phyloP scores from a whole-genome alignment of 2,113 vertebrate species.

The Nanorana parkeri region DNA sequence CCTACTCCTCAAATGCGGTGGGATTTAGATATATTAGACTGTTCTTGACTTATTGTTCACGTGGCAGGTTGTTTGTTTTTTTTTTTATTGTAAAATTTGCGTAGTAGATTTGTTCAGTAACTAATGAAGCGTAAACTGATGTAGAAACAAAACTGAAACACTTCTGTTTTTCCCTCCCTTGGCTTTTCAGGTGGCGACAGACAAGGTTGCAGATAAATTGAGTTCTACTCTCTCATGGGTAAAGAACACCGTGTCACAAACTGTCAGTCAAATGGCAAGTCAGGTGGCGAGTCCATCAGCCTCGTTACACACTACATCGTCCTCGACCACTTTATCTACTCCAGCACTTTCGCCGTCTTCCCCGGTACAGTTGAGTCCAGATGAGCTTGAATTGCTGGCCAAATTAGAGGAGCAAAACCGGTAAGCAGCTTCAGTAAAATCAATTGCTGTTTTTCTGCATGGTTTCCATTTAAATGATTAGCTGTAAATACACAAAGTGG shows the following conservation, averaged over 20 bases:
- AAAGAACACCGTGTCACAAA: slow-evolving; percentile 95
- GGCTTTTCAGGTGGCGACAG: slow-evolving; percentile 92
- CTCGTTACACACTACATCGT: slow-evolving; percentile 86
- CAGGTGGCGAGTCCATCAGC: slow-evolving; percentile 93
- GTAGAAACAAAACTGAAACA: background rate
- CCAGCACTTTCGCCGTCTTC: slow-evolving; percentile 85
- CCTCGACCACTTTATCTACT: slow-evolving; percentile 87
- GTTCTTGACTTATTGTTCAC: too few species aligned
- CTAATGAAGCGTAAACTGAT: background rate
- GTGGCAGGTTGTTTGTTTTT: too few species aligned
- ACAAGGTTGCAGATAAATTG: slow-evolving; percentile 96
- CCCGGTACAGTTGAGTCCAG: slow-evolving; percentile 88
- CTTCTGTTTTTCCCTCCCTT: slow-evolving; percentile 27
- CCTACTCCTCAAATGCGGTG: too few species aligned
- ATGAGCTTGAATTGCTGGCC: slow-evolving; percentile 91
- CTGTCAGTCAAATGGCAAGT: slow-evolving; percentile 99
- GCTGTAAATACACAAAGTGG: too few species aligned
- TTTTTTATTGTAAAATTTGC: too few species aligned
- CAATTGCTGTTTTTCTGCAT: too few species aligned
- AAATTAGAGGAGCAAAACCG: slow-evolving; percentile 98
- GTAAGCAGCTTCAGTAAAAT: slow-evolving; percentile 66
- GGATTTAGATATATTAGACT: too few species aligned
- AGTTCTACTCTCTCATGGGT: slow-evolving; percentile 99
- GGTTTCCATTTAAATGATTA: too few species aligned
- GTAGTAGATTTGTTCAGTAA: background rate